A percentile compares a stretch with the other conserved stretches of the same genome.
Evolutionary conservation across 1,140 invertebrate species (phyloP).

Genomic region (Polypedilum vanderplanki): DNA sequence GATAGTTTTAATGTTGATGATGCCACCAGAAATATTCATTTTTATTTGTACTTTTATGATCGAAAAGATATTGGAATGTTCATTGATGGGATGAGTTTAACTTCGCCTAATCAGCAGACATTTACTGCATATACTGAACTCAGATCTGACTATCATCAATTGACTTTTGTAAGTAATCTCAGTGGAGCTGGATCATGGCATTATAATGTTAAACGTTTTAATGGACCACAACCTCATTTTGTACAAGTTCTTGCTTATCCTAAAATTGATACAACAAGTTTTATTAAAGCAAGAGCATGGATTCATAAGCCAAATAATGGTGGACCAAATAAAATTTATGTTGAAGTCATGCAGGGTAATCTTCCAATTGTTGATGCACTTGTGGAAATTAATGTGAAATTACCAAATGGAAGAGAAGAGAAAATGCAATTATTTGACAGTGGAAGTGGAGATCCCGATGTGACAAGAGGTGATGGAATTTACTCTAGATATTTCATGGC

Average conservation of each 20-base stretch:
- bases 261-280: slow-evolving; percentile 38
- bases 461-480: slow-evolving; percentile 57
- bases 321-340: slow-evolving; percentile 45
- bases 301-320: slow-evolving; percentile 37
- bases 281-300: slow-evolving; percentile 44
- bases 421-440: slow-evolving; percentile 51
- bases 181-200: slow-evolving; percentile 53
- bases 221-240: slow-evolving; percentile 52
- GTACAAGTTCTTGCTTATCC: slow-evolving; percentile 49
- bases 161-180: slow-evolving; percentile 47
- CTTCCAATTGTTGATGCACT: slow-evolving; percentile 48
- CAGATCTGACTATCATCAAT: slow-evolving; percentile 46
- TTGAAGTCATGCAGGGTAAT: slow-evolving; percentile 49
- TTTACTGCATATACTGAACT: slow-evolving; percentile 44
- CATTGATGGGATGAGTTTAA: slow-evolving; percentile 44
- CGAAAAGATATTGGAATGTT: slow-evolving; percentile 42
- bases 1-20: slow-evolving; percentile 48
- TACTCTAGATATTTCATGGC: slow-evolving; percentile 56
- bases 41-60: slow-evolving; percentile 47
- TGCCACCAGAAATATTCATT: slow-evolving; percentile 38
- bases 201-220: slow-evolving; percentile 50
- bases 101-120: slow-evolving; percentile 45
- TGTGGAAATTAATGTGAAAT: slow-evolving; percentile 47
- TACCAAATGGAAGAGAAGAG: slow-evolving; percentile 38
- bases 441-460: slow-evolving; percentile 58